Base-by-base conservation (phyloP, 2,797 vertebrate genomes). In the Leptoclinus maculatus region DNA sequence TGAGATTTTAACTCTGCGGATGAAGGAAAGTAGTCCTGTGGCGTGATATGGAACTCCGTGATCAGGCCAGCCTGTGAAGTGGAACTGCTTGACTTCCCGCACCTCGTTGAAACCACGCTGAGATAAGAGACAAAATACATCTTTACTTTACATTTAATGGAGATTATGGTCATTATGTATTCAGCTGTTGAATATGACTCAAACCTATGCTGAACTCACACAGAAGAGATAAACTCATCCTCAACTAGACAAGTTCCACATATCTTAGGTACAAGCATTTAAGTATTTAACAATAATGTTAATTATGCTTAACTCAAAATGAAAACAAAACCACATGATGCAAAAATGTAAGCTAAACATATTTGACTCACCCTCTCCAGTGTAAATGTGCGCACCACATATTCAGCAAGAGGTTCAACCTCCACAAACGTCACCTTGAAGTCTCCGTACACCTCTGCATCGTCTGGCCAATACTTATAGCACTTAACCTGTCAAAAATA, bases 1-100 rank as follows among this genome's bases (percentile, higher is more conserved):
- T 43, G 98, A 99, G 78, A 98, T 95, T 89, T 99, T 99, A 66
- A 99, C 97, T 73, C 98, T 95, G 29, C 98, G 96, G 90, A 99
- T 99, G 84, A 99, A 99, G 70, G 98, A 98, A 60, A 99, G 96
- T 10, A 99, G 95, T 79, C 98, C 98, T 0, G 98, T 99, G 62
- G 98, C 98, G n/a, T 99, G 99, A 91, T 99, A 99, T 3, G 98
- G 98, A 58, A 99, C 98, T 38, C 98, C 98, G 41, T 99, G 98
- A 89, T 99, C 98, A 51, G 98, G 98, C 98, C 98, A 99, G 90
- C 98, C 98, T 7, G 98, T 99, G 93, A 99, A 99, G 89, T 99
- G 98, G 88, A 99, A 99, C 94, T 99, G 98, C 87, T 99, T 99
- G 74, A 99, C 98, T 91, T 99, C 98, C 34, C 98, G 96, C 78